phyloP scores from a whole-genome alignment of 2,888 invertebrate genomes.

The Pheosia gnoma region DNA sequence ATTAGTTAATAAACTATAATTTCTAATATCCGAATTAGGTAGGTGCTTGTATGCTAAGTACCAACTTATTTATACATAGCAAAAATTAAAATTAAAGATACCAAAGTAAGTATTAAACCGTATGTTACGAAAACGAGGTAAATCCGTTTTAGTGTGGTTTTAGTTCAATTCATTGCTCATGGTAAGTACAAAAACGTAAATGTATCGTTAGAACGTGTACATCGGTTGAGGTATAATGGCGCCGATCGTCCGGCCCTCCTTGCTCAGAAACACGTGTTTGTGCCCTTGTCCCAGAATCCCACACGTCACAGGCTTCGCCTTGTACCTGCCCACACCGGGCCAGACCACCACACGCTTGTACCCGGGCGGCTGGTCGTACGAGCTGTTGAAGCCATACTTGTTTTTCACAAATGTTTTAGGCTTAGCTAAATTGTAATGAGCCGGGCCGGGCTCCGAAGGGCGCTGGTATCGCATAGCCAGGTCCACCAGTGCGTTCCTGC shows the following conservation, averaged over 20 bases:
- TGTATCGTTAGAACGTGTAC: conserved; percentile 55
- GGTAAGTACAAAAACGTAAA: too few species aligned
- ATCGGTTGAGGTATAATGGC: conserved; percentile 58
- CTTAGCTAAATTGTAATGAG: conserved; percentile 60
- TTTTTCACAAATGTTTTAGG: conserved; percentile 52
- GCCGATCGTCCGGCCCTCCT: conserved; percentile 65
- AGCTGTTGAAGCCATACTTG: conserved; percentile 65
- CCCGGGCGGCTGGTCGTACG: conserved; percentile 66
- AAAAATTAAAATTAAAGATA: too few species aligned
- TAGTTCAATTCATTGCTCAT: too few species aligned
- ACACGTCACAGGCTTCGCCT: conserved; percentile 35
- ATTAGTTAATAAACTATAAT: too few species aligned
- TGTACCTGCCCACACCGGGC: conserved; percentile 75
- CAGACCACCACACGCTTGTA: conserved; percentile 65
- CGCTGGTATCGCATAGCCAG: conserved; percentile 73
- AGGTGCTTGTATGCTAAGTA: too few species aligned
- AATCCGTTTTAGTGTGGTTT: too few species aligned
- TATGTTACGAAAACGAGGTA: too few species aligned
- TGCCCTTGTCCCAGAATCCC: conserved; percentile 65
- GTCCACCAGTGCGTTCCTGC: conserved; percentile 77
- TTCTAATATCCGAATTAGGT: too few species aligned
- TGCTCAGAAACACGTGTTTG: conserved; percentile 66
- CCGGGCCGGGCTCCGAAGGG: conserved; percentile 81
- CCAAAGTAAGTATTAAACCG: too few species aligned
- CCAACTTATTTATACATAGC: too few species aligned